Evolutionary conservation across 2,888 invertebrate species (phyloP), one percentile per base, ranked within the genome.

Genomic region (Sialis lutaria): DNA sequence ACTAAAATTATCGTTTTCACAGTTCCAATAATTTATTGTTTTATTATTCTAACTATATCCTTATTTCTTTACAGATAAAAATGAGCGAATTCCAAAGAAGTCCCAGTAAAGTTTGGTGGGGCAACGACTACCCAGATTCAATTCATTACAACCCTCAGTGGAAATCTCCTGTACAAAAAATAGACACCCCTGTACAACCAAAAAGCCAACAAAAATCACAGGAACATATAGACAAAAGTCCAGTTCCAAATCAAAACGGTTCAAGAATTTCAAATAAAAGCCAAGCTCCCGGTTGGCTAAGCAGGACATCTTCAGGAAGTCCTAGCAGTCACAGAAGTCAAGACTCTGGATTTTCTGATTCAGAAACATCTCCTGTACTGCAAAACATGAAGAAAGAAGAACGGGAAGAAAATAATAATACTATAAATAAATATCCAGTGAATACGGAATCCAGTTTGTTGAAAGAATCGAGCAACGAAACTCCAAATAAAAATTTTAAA

Each of bases 321-420:
- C 73, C 67, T 52, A 76, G 65, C 32, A 80, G 81, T 60, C 80
- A 81, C 52, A 77, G 80, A 51, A 83, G 83, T 57, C 82, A 82
- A 63, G 84, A 84, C 62, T 85, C 84, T 1, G 85, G 85, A 1
- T 85, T 85, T 62, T 84, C 84, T 1, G 85, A 85, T 57, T 81
- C 82, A 1, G 84, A 83, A 56, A 73, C 73, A 54, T 77, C 78
- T 1, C 72, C 74, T n/a, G 69, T 70, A 39, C 45, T 53, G 40
- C 51, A 34, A 10, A 45, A 45, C 22, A 34, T 22, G 7, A 43
- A 33, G 6, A 12, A 37, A 6, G 37, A 37, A 37, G 37, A 1
- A 62, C 61, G 4, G 67, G 39, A 68, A 2, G 67, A 69, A 52
- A 67, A 68, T 53, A 68, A 67, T 52, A 61, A 60, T 4, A 60